Percentiles rank a stretch among this genome's conserved stretches.
phyloP scores from a whole-genome alignment of 2,888 invertebrate genomes.

The Clivina fossor region DNA sequence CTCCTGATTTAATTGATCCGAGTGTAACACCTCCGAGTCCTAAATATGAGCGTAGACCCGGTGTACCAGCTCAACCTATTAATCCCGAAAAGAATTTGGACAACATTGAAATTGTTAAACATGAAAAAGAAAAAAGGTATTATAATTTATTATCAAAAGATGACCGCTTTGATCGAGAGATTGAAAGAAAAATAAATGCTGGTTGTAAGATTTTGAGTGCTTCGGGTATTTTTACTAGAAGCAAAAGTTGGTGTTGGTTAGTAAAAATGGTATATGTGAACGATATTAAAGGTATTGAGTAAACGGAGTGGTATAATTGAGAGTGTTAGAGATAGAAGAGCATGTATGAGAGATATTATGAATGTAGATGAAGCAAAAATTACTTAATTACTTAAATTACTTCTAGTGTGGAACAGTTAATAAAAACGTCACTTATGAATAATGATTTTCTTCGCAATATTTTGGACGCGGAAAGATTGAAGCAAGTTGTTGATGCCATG shows the following conservation, averaged over 20 bases:
- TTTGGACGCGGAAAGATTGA: slow-evolving; percentile 45
- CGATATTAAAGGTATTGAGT: too few relatives aligned
- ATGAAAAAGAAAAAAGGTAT: slow-evolving; percentile 28
- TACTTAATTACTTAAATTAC: slow-evolving; percentile 9
- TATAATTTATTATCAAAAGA: neutral
- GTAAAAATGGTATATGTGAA: too few relatives aligned
- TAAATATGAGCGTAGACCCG: too few relatives aligned
- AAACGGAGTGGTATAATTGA: too few relatives aligned
- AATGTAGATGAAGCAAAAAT: neutral
- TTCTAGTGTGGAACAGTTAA: slow-evolving; percentile 47
- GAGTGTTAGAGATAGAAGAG: too few relatives aligned
- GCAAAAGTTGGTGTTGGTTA: too few relatives aligned
- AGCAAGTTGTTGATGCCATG: slow-evolving; percentile 50
- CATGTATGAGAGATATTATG: too few relatives aligned
- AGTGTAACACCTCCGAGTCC: too few relatives aligned
- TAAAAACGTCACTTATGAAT: slow-evolving; percentile 46
- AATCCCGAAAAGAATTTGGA: slow-evolving; percentile 11
- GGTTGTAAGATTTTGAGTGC: neutral
- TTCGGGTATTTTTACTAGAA: too few relatives aligned
- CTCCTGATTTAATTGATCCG: too few relatives aligned
- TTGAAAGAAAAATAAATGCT: neutral
- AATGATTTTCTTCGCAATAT: slow-evolving; percentile 50
- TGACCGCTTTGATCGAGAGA: too few relatives aligned
- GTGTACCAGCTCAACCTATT: slow-evolving; percentile 9
- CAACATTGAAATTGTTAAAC: slow-evolving; percentile 21